These are phyloP conservation scores for Drosophila helvetica DNA, from an alignment of 2,888 invertebrate species.

Conservation along the genomic window DNA sequence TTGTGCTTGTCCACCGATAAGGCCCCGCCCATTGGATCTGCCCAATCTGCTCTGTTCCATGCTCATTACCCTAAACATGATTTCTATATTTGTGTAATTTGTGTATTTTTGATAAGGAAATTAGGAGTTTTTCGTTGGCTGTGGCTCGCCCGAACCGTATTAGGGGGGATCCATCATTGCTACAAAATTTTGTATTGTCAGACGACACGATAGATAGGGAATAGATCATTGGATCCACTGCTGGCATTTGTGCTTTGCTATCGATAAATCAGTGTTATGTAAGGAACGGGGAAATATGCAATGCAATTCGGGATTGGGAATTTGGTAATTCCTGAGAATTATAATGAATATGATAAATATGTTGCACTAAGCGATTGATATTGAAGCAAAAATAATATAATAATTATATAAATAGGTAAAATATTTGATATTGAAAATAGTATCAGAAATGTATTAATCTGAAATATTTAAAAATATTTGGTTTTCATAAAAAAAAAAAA, in stretches of 20 bases:
- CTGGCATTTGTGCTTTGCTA: not conserved
- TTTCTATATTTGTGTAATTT: conserved; percentile 10
- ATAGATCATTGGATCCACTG: not conserved
- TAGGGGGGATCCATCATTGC: conserved; percentile 23
- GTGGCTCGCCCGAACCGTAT: conserved; percentile 26
- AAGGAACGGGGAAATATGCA: not conserved
- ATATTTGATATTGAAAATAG: no score
- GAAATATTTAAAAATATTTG: no score
- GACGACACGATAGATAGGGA: not conserved
- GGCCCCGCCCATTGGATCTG: conserved; percentile 8
- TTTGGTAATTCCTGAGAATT: no score
- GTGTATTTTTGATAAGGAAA: conserved; percentile 25
- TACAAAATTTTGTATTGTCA: not conserved
- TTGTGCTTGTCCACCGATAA: conserved; percentile 29
- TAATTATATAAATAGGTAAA: no score
- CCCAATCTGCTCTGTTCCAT: not conserved
- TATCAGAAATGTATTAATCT: no score
- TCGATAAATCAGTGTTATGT: not conserved
- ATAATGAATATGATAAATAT: no score
- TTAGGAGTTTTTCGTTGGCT: conserved; percentile 28
- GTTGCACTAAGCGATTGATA: no score
- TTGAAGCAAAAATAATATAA: no score
- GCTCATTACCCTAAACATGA: conserved; percentile 32
- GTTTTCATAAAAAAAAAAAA: no score
- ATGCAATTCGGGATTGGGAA: not conserved